Evolutionary conservation across 2,888 invertebrate species (phyloP).

Genomic region (Dasypogon diadema): DNA sequence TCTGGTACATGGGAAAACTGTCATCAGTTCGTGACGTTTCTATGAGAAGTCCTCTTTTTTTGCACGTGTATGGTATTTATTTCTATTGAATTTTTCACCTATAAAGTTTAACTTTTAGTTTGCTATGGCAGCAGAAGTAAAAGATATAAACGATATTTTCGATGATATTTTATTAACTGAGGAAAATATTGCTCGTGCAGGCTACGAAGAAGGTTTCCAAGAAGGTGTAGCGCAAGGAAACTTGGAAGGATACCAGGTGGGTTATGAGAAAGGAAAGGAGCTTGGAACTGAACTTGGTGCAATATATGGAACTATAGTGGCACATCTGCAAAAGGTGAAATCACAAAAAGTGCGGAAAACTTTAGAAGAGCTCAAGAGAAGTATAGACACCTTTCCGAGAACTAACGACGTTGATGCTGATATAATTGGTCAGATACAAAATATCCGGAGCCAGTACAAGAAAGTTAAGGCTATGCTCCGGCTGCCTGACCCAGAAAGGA

Average conservation of each 20-base stretch:
- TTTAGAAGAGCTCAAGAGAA: constrained; percentile 72
- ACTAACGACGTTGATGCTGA: constrained; percentile 76
- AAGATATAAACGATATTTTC: constrained; percentile 81
- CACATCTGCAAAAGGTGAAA: constrained; percentile 68
- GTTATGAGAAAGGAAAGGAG: constrained; percentile 82
- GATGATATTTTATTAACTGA: constrained; percentile 79
- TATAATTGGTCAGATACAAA: constrained; percentile 73
- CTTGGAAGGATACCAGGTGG: constrained; percentile 75
- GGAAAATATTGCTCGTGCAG: constrained; percentile 73
- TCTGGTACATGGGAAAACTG: no score
- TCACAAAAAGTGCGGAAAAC: constrained; percentile 72
- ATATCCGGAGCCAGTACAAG: constrained; percentile 77
- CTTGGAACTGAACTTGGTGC: constrained; percentile 83
- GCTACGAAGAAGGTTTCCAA: constrained; percentile 77
- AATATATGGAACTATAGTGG: constrained; percentile 75
- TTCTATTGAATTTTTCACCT: no score
- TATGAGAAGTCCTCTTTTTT: no score
- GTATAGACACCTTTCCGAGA: constrained; percentile 76
- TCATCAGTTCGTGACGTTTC: no score
- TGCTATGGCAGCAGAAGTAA: constrained; percentile 62
- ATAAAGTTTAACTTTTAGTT: no score
- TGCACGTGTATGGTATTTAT: no score
- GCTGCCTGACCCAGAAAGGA: constrained; percentile 24
- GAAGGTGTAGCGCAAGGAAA: constrained; percentile 75
- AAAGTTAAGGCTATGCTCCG: constrained; percentile 75